These are phyloP conservation scores for Solenodon paradoxus DNA, from an alignment of 2,113 vertebrate species.

Conservation along the genomic window DNA sequence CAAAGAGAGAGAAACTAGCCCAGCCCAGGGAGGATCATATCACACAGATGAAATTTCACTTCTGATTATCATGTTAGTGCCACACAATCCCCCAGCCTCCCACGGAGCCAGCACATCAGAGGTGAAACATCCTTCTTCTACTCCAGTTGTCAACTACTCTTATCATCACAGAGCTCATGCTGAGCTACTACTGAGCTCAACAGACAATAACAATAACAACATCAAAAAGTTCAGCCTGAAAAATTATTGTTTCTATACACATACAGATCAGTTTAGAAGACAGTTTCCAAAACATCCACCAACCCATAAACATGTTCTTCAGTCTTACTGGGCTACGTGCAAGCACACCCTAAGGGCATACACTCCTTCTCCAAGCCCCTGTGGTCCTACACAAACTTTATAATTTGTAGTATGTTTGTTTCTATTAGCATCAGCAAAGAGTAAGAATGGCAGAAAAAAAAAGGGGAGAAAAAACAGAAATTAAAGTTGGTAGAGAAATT, in stretches of 20 bases:
- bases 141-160: slow-evolving; percentile 40
- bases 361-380: neutral
- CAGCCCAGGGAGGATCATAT: neutral
- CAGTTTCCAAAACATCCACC: slow-evolving; percentile 63
- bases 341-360: slow-evolving; percentile 10
- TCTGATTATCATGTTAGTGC: neutral
- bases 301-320: slow-evolving; percentile 31
- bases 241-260: slow-evolving; percentile 74
- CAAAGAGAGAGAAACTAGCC: slow-evolving; percentile 12
- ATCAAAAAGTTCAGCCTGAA: slow-evolving; percentile 61
- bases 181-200: slow-evolving; percentile 66
- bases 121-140: slow-evolving; percentile 3
- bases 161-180: neutral
- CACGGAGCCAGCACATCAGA: neutral
- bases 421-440: slow-evolving; percentile 19
- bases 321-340: slow-evolving; percentile 20
- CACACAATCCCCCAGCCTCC: slow-evolving; percentile 18
- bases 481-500: neutral
- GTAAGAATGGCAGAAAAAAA: neutral
- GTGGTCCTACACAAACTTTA: slow-evolving; percentile 35
- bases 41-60: neutral
- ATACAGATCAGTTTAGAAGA: slow-evolving; percentile 55
- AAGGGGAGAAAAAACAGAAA: neutral
- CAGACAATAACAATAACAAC: slow-evolving; percentile 65
- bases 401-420: neutral